These are phyloP conservation scores for Brachionus manjavacas DNA, from an alignment of 1,140 invertebrate species.

Conservation along the genomic window DNA sequence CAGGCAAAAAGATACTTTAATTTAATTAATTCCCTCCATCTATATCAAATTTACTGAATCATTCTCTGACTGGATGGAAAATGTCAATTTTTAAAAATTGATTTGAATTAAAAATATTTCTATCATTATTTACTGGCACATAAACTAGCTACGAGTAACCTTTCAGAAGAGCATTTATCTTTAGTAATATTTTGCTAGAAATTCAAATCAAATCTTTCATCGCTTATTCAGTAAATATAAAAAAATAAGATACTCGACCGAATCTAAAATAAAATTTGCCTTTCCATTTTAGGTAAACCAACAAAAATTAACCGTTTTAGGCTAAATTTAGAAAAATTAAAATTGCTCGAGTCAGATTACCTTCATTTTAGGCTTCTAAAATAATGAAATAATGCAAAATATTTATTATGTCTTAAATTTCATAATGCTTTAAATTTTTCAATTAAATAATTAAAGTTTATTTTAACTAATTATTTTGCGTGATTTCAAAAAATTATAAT, in stretches of 20 bases:
- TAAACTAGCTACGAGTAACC: neutral
- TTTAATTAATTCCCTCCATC: neutral
- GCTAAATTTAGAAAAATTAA: neutral
- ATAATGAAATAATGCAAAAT: neutral
- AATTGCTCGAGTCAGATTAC: neutral
- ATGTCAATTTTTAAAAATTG: neutral
- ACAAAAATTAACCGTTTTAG: neutral
- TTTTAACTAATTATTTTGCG: too few species aligned
- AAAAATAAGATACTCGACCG: neutral
- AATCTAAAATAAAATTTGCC: neutral
- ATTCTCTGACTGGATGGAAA: neutral
- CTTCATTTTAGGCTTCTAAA: neutral
- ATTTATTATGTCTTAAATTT: neutral
- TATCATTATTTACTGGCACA: neutral
- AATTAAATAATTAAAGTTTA: too few species aligned
- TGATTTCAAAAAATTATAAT: too few species aligned
- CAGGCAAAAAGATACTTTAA: neutral
- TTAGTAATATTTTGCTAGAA: neutral
- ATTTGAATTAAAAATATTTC: neutral
- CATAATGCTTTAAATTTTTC: neutral
- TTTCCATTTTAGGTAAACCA: neutral
- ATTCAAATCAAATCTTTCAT: neutral
- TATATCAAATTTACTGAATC: neutral
- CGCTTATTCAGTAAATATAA: neutral
- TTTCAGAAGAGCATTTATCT: neutral